Evolutionary conservation across 1,140 invertebrate genomes (phyloP).

Genomic region (Meloidogyne chitwoodi): DNA sequence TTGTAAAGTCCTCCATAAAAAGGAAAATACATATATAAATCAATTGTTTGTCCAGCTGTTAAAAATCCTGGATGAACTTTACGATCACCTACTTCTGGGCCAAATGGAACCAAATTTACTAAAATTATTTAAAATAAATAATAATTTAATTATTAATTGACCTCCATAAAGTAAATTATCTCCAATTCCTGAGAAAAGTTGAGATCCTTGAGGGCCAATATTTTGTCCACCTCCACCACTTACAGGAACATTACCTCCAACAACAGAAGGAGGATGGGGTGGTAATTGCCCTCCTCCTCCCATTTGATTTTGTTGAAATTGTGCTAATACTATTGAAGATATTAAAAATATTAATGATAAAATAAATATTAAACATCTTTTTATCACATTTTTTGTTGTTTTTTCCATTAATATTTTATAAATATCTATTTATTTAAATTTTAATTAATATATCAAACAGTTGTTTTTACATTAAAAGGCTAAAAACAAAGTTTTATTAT

Average conservation of each 20-base stretch:
- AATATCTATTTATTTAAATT: background rate
- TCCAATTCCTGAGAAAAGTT: slow-evolving; percentile 48
- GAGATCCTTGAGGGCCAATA: slow-evolving; percentile 17
- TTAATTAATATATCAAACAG: too few relatives aligned
- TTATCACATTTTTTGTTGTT: background rate
- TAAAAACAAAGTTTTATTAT: too few relatives aligned
- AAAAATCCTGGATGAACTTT: slow-evolving; percentile 56
- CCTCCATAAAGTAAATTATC: slow-evolving; percentile 45
- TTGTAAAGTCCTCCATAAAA: slow-evolving; percentile 59
- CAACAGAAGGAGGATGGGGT: background rate
- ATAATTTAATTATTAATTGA: slow-evolving; percentile 7
- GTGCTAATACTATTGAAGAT: background rate
- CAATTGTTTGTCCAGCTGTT: slow-evolving; percentile 59
- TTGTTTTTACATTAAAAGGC: too few relatives aligned
- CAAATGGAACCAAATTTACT: slow-evolving; percentile 57
- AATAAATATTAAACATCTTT: background rate
- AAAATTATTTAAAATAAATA: slow-evolving; percentile 1
- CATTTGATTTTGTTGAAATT: slow-evolving; percentile 28
- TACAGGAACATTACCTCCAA: slow-evolving; percentile 5
- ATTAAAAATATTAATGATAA: background rate
- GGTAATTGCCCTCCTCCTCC: background rate
- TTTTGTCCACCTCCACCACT: slow-evolving; percentile 17
- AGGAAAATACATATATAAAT: slow-evolving; percentile 58
- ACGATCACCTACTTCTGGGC: slow-evolving; percentile 54
- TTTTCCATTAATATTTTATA: background rate